These are phyloP conservation scores for Xiphophorus birchmanni DNA, from an alignment of 2,797 vertebrate genomes.

Conservation along the genomic window DNA sequence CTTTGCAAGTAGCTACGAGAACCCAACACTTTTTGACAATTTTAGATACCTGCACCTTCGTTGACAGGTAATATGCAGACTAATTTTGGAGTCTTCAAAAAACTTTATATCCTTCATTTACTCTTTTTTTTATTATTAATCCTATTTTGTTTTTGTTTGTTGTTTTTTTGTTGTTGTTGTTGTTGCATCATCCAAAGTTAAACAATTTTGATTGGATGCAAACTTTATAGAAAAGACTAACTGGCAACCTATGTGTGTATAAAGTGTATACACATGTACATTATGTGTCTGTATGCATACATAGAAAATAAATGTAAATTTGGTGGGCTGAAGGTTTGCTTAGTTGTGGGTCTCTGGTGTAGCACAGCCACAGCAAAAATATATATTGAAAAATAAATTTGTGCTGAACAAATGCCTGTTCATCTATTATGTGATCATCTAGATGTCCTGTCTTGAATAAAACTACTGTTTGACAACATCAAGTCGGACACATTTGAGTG, in stretches of 20 bases:
- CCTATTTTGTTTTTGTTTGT: background rate
- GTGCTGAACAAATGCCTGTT: constrained; percentile 79
- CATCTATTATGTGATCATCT: constrained; percentile 79
- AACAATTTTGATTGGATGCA: constrained; percentile 36
- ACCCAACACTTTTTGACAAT: constrained; percentile 23
- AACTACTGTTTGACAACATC: constrained; percentile 76
- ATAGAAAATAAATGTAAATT: constrained; percentile 45
- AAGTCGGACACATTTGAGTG: constrained; percentile 46
- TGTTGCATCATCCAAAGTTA: constrained; percentile 14
- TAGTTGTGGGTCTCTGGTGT: constrained; percentile 62
- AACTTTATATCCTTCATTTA: constrained; percentile 32
- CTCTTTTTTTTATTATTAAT: background rate
- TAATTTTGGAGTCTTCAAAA: constrained; percentile 41
- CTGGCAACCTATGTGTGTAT: constrained; percentile 43
- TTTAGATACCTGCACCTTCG: constrained; percentile 40
- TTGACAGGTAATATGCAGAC: constrained; percentile 45
- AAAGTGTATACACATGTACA: constrained; percentile 31
- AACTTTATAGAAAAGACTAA: constrained; percentile 49
- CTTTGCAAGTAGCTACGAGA: background rate
- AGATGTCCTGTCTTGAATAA: constrained; percentile 81
- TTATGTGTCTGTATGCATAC: constrained; percentile 38
- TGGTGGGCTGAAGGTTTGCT: constrained; percentile 61
- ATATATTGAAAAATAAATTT: constrained; percentile 63
- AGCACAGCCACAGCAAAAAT: constrained; percentile 39
- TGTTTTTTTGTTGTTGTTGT: background rate